Conservation (phyloP, 2,113 vertebrate genomes). For the Otis tarda region DNA sequence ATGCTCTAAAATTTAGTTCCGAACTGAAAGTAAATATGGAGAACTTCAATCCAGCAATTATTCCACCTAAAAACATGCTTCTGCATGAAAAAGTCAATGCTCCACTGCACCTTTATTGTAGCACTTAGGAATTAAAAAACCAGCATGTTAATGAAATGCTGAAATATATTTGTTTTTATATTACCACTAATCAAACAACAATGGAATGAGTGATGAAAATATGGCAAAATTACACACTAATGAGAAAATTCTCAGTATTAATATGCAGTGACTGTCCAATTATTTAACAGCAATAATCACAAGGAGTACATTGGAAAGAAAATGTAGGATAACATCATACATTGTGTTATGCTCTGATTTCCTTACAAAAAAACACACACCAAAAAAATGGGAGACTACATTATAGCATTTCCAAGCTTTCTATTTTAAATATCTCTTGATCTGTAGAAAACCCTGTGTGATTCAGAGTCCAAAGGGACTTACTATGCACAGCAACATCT, state of each 20-base stretch:
- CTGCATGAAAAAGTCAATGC: neutral
- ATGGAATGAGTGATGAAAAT: neutral
- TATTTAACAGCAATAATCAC: neutral
- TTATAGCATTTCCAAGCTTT: neutral
- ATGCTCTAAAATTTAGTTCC: neutral
- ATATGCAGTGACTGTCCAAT: neutral
- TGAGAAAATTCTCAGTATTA: neutral
- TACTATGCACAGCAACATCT: neutral
- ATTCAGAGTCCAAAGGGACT: neutral
- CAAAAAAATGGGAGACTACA: neutral
- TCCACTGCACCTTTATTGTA: neutral
- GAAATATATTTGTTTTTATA: neutral
- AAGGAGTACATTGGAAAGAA: neutral
- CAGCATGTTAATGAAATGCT: neutral
- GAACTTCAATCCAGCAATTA: neutral
- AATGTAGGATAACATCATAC: neutral
- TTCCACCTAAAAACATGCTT: neutral
- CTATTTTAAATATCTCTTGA: neutral
- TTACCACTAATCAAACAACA: neutral
- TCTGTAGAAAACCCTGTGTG: neutral
- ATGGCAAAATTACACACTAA: neutral
- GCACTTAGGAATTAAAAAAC: neutral
- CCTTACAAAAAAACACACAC: neutral
- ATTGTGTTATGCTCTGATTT: neutral
- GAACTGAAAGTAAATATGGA: neutral